phyloP scores from a whole-genome alignment of 2,797 vertebrate species.

The Schizopygopsis malacanthus region DNA sequence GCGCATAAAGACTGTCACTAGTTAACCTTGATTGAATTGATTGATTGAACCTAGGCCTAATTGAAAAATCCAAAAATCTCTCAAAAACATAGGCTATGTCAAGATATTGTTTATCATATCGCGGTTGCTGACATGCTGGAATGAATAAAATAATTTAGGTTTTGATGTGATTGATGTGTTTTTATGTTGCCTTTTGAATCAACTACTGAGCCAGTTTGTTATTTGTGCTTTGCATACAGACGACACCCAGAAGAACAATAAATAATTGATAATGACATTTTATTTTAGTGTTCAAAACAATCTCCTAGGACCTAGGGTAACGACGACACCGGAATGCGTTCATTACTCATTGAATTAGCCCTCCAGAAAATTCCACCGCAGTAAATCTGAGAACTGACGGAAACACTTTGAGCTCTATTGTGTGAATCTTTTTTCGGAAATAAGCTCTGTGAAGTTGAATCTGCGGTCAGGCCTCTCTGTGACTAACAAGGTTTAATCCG shows the following conservation, averaged over 20 bases:
- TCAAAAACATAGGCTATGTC: no score
- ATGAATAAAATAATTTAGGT: not conserved
- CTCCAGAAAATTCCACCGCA: conserved; percentile 3
- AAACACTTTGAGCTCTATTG: conserved; percentile 57
- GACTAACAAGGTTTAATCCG: conserved; percentile 61
- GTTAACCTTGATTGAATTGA: no score
- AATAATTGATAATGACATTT: not conserved
- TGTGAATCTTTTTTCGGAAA: conserved; percentile 73
- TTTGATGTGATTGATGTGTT: not conserved
- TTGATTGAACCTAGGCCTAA: not conserved
- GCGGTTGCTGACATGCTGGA: not conserved
- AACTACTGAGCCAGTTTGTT: not conserved
- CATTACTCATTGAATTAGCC: conserved; percentile 21
- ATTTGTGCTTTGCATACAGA: not conserved
- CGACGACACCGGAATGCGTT: not conserved
- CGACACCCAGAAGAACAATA: not conserved
- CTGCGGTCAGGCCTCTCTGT: conserved; percentile 68
- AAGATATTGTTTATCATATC: not conserved
- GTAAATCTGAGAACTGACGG: conserved; percentile 9
- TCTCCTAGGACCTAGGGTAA: not conserved
- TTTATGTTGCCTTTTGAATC: not conserved
- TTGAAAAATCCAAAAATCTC: not conserved
- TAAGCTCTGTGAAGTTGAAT: conserved; percentile 80
- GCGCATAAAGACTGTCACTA: not conserved
- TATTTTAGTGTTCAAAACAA: conserved; percentile 9